Evolutionary conservation across 2,113 vertebrate species (phyloP), one percentile per base, ranked within the genome.

Genomic region (Neotragus moschatus): DNA sequence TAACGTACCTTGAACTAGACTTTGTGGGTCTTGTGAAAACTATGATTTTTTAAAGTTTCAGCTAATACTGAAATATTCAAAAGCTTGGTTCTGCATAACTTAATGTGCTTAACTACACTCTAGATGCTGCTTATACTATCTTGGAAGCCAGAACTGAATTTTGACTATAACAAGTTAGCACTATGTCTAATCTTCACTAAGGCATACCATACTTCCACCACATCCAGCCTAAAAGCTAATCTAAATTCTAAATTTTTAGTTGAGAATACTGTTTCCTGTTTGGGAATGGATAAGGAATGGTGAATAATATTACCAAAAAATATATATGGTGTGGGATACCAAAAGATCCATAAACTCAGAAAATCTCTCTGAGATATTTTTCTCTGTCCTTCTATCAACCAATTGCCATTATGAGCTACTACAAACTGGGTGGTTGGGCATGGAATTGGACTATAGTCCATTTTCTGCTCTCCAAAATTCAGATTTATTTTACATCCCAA

Each of bases 251-350:
- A 51, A 3, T 51, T 93, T 93, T 91, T 30, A 6, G 2, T 56
- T 77, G 4, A 90, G 58, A 84, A 28, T 2, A 33, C 53, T 84
- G 30, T 23, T 17, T 49, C 7, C 36, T 55, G 5, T 53, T 60
- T 75, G 6, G 9, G 6, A 7, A 39, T 33, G 21, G 4, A 0
- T 49, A 0, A 4, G 4, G 9, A 47, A 85, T 21, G 2, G 23
- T 5, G 3, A 39, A 25, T 23, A 84, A 1, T 33, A 86, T 23
- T 75, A 47, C 70, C 5, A 33, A 66, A 51, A 75, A 81, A 36
- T 49, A 4, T 5, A 2, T 43, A 7, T 16, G 15, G 25, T 14
- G 9, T n/a, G 16, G 7, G 13, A 39, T 49, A 43, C 1, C 12
- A 15, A 82, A 63, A 92, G 17, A 4, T 73, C 7, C 6, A 33